These are phyloP conservation scores for Cyclura pinguis DNA, from an alignment of 2,797 vertebrate species.

Conservation along the genomic window DNA sequence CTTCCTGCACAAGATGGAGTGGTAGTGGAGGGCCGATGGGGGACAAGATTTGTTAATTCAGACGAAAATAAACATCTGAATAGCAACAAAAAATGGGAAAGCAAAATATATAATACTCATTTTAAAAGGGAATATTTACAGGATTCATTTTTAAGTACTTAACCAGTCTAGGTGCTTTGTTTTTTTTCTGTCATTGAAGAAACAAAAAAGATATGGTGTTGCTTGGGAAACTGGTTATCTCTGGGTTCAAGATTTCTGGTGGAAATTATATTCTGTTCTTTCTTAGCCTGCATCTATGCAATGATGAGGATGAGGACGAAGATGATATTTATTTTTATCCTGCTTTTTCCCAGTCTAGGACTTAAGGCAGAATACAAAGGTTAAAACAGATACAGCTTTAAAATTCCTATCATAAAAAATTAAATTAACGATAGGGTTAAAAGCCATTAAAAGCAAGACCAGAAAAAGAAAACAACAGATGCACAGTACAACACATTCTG, in stretches of 20 bases:
- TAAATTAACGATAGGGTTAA: neutral
- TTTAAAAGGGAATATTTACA: neutral
- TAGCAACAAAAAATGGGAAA: neutral
- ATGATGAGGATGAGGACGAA: too few relatives aligned
- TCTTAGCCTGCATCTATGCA: neutral
- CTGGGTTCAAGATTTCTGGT: neutral
- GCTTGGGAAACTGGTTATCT: neutral
- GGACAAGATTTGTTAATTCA: neutral
- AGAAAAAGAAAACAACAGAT: neutral
- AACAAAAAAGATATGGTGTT: neutral
- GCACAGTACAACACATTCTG: neutral
- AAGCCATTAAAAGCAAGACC: neutral
- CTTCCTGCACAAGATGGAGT: neutral
- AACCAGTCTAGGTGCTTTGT: neutral
- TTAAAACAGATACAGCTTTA: too few relatives aligned
- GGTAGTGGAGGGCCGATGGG: too few relatives aligned
- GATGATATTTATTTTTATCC: neutral
- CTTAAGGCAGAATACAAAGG: too few relatives aligned
- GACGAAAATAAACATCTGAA: neutral
- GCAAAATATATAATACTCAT: neutral
- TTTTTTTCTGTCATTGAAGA: neutral
- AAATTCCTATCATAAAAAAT: neutral
- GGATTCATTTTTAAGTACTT: slow-evolving; percentile 3
- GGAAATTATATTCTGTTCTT: neutral
- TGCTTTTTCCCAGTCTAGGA: neutral